Evolutionary conservation across 2,888 invertebrate genomes (phyloP).

Genomic region (Patella pellucida): DNA sequence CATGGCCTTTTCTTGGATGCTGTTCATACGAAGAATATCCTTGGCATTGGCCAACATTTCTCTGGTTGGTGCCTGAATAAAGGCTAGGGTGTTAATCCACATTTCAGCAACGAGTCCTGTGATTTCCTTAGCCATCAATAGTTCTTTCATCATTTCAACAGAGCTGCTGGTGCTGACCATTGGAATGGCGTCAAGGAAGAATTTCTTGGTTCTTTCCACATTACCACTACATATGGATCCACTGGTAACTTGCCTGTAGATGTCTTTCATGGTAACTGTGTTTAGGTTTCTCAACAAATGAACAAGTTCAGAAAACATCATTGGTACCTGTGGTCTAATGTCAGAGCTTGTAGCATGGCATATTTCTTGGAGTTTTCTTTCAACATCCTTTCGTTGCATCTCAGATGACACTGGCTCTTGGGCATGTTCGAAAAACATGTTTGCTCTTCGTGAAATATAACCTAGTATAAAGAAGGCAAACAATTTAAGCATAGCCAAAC

Average conservation of each 20-base stretch:
- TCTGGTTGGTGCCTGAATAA: conserved; percentile 76
- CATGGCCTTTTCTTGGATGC: conserved; percentile 76
- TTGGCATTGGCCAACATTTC: conserved; percentile 70
- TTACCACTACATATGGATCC: conserved; percentile 45
- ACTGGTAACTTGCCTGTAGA: conserved; percentile 46
- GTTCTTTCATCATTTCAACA: conserved; percentile 85
- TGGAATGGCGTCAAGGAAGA: conserved; percentile 86
- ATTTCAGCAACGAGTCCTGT: conserved; percentile 79
- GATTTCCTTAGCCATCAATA: conserved; percentile 79
- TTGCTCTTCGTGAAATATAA: conserved; percentile 72
- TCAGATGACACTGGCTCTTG: conserved; percentile 11
- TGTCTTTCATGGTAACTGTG: conserved; percentile 58
- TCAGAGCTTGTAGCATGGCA: conserved; percentile 63
- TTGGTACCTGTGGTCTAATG: conserved; percentile 70
- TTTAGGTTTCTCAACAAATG: conserved; percentile 68
- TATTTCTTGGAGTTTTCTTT: conserved; percentile 50
- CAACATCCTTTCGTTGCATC: conserved; percentile 29
- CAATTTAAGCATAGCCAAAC: too few species aligned
- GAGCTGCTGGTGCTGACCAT: conserved; percentile 87
- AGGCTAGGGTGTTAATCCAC: conserved; percentile 89
- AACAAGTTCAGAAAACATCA: conserved; percentile 72
- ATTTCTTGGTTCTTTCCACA: conserved; percentile 50
- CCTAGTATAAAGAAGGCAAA: conserved; percentile 60
- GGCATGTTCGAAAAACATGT: conserved; percentile 32
- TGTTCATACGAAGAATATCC: conserved; percentile 32